Base-by-base conservation (phyloP, 2,113 vertebrate species). In the Hystrix cristata region DNA sequence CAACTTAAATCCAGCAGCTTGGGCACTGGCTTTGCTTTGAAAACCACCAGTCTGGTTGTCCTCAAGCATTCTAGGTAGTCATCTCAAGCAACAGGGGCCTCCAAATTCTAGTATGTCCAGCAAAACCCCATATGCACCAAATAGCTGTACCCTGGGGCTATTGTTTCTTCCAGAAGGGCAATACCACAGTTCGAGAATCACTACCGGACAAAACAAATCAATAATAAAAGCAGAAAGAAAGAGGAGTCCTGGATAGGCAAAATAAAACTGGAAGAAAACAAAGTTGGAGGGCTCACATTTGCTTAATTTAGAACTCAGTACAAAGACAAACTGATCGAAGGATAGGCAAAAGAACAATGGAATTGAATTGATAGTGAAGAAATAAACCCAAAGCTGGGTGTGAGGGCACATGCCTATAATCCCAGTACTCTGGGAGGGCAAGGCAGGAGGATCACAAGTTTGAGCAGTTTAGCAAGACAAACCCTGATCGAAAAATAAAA, bases 241-340 rank as follows among this genome's bases (percentile, higher is more conserved):
- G 15, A 94, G 46, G 6, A 21, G 11, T 3, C 34, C 15, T 6
- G 14, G 88, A 38, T 7, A 65, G 27, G 3, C 43, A 95, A 91
- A 84, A 65, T 19, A 90, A 74, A 29, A 78, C 5, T 59, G 14
- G 16, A 64, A 34, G 25, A 79, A 29, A 51, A 48, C n/a, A 18
- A 57, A n/a, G 14, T 9, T 65, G 31, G 48, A 79, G 55, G n/a
- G 11, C 18, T 59, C 71, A 57, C 9, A 46, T n/a, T 80, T 91
- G 0, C 5, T 60, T 27, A 65, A 55, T 48, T 78, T 27, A 65
- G 96, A 84, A 85, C 29, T 43, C 87, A 64, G 15, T 46, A 90
- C 48, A 87, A 92, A 90, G 59, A 83, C 18, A 90, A 2, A 64
- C 7, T 51, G 87, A 92, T 81, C 43, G 53, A 84, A 94, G 29